phyloP scores from a whole-genome alignment of 1,140 invertebrate genomes.

The Thrips palmi region DNA sequence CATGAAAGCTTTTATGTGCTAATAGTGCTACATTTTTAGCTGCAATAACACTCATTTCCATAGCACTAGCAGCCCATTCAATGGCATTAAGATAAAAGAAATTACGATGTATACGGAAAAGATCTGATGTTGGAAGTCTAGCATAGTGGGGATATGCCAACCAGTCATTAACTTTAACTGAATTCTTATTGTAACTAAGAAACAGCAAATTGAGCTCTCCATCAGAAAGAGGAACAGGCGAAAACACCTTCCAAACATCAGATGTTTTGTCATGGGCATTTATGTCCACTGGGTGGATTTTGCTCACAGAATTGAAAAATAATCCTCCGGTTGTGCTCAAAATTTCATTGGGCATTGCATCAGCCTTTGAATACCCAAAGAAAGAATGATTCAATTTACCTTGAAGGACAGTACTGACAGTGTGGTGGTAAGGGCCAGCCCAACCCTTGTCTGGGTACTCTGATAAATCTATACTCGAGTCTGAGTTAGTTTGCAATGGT shows the following conservation, averaged over 20 bases:
- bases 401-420: slow-evolving; percentile 34
- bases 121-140: slow-evolving; percentile 21
- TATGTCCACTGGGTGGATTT: slow-evolving; percentile 23
- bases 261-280: slow-evolving; percentile 14
- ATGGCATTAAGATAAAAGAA: slow-evolving; percentile 47
- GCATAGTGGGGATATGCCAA: slow-evolving; percentile 43
- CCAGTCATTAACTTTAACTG: slow-evolving; percentile 29
- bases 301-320: slow-evolving; percentile 22
- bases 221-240: slow-evolving; percentile 24
- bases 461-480: slow-evolving; percentile 20
- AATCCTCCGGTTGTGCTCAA: slow-evolving; percentile 28
- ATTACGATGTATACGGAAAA: slow-evolving; percentile 33
- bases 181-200: slow-evolving; percentile 23
- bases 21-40: slow-evolving; percentile 48
- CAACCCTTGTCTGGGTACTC: slow-evolving; percentile 17
- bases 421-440: slow-evolving; percentile 30
- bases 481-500: slow-evolving; percentile 27
- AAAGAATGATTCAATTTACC: slow-evolving; percentile 27
- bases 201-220: slow-evolving; percentile 31
- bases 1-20: no score
- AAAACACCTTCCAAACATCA: slow-evolving; percentile 39
- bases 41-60: slow-evolving; percentile 50
- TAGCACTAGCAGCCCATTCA: slow-evolving; percentile 47
- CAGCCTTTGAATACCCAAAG: slow-evolving; percentile 22
- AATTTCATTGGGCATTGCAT: slow-evolving; percentile 23